These are phyloP conservation scores for Urosaurus nigricauda DNA, from an alignment of 2,797 vertebrate genomes.

Conservation along the genomic window DNA sequence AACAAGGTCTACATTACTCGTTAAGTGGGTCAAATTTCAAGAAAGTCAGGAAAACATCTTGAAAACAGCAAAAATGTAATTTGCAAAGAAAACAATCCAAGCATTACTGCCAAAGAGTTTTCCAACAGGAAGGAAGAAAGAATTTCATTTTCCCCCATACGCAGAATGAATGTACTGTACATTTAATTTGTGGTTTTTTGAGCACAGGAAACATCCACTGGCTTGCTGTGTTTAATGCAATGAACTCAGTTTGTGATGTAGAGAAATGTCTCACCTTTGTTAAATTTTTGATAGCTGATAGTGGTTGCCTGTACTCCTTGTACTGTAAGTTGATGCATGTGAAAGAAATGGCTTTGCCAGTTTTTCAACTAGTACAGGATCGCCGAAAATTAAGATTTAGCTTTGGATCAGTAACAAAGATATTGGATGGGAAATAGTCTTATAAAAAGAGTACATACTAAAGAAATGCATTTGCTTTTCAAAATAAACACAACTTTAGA, in stretches of 20 bases:
- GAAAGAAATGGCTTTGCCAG: background rate
- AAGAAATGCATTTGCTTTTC: background rate
- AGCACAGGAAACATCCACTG: constrained; percentile 76
- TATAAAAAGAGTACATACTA: background rate
- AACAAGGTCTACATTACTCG: constrained; percentile 85
- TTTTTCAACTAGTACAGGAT: constrained; percentile 37
- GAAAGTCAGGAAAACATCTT: constrained; percentile 86
- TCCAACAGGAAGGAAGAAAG: constrained; percentile 85
- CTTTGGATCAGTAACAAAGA: background rate
- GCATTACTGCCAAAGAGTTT: constrained; percentile 85
- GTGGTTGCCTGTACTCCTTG: constrained; percentile 25
- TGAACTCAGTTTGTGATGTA: constrained; percentile 46
- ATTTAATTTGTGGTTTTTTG: constrained; percentile 80
- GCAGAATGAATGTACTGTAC: constrained; percentile 78
- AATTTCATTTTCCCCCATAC: constrained; percentile 78
- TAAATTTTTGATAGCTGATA: constrained; percentile 29
- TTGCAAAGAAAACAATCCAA: constrained; percentile 86
- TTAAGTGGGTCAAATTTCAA: constrained; percentile 85
- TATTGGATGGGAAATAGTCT: background rate
- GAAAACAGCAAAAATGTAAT: constrained; percentile 86
- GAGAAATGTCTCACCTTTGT: constrained; percentile 59
- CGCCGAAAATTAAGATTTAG: background rate
- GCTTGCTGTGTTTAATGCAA: constrained; percentile 65
- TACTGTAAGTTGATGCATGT: constrained; percentile 45
- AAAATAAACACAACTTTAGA: background rate